Base-by-base conservation (phyloP, 2,888 invertebrate genomes). In the Chrysodeixis includens region DNA sequence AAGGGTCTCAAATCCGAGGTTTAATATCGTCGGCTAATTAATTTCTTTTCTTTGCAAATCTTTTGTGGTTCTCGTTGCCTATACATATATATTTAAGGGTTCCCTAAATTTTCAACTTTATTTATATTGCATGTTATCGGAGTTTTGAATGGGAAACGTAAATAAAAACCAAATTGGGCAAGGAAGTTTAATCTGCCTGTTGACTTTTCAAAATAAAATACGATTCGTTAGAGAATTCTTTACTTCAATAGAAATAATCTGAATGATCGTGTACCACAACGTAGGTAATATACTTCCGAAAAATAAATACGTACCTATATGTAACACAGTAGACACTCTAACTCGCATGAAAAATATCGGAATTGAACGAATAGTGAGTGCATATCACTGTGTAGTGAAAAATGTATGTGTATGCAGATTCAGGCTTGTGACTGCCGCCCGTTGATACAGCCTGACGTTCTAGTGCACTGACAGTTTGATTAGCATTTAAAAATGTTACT, bases 11-110 rank as follows among this genome's bases (percentile, higher is more conserved):
- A 82, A 82, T 78, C 76, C 71, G 68, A 71, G 76, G 69, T 78
- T 78, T 76, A 79, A 79, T 78, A 74, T 74, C 70, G 69, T 72
- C 74, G 71, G 69, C 75, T 82, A 82, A 84, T 84, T 79, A 83
- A 78, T 83, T 84, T 82, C 71, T 78, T 74, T 82, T 80, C 76
- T 77, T 71, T 30, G 56, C 56, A 67, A 71, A 74, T 68, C 78
- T 73, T 76, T 78, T 72, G 69, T 77, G 72, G 71, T 52, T 7
- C 40, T 66, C 58, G 16, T 56, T 65, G 56, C 64, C 57, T 67
- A 74, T 73, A 69, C 69, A 53, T 69, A 53, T 68, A 62, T 76
- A 67, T 71, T 68, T 69, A 62, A 64, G 62, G 56, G 49, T 71
- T 46, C 62, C 32, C 68, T 64, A 49, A 62, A 68, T 69, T 68